Conservation (phyloP, 2,888 invertebrate genomes). For the Dascillus cervinus region DNA sequence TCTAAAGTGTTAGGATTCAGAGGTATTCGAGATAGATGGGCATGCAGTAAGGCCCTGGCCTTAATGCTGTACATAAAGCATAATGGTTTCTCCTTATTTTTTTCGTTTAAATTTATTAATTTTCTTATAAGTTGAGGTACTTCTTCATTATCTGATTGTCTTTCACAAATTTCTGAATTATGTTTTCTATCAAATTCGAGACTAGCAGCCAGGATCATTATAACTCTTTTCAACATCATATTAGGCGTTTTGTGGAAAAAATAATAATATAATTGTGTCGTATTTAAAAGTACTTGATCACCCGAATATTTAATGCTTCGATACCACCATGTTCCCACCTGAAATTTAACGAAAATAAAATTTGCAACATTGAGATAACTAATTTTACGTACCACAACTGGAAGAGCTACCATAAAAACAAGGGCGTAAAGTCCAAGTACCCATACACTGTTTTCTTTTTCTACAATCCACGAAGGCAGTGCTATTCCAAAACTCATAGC, state of each 20-base stretch:
- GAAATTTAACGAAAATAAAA: slow-evolving; percentile 17
- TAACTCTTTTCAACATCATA: slow-evolving; percentile 89
- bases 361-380: not conserved
- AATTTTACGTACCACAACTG: slow-evolving; percentile 57
- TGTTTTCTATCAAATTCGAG: slow-evolving; percentile 92
- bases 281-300: slow-evolving; percentile 92
- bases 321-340: slow-evolving; percentile 98
- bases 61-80: slow-evolving; percentile 89
- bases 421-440: slow-evolving; percentile 90
- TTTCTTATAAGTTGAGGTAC: slow-evolving; percentile 88
- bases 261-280: slow-evolving; percentile 93
- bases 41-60: slow-evolving; percentile 90
- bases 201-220: slow-evolving; percentile 95
- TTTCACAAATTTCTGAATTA: slow-evolving; percentile 89
- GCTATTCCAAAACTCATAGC: slow-evolving; percentile 99
- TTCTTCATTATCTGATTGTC: slow-evolving; percentile 91
- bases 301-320: slow-evolving; percentile 94
- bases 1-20: slow-evolving; percentile 74
- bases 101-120: slow-evolving; percentile 86
- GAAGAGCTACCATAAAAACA: slow-evolving; percentile 96
- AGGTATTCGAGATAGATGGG: slow-evolving; percentile 82
- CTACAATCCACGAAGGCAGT: slow-evolving; percentile 98
- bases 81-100: slow-evolving; percentile 91
- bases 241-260: slow-evolving; percentile 94
- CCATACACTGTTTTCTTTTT: slow-evolving; percentile 98